A percentile compares a stretch with the other conserved stretches of the same genome.
These are phyloP conservation scores for Tolmerus cingulatus DNA, from an alignment of 2,888 invertebrate genomes.

Conservation along the genomic window DNA sequence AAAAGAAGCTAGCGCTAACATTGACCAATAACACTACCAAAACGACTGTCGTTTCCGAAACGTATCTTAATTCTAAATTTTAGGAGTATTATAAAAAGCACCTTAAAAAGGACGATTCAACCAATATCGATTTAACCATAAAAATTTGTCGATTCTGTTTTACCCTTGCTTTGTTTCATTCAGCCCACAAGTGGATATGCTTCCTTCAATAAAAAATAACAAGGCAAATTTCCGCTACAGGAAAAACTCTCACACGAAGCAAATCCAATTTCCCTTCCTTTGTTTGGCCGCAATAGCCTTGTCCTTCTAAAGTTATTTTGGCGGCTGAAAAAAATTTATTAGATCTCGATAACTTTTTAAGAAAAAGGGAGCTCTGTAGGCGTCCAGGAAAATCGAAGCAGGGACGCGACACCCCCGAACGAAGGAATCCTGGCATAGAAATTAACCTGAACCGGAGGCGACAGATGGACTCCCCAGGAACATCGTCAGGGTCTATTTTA, in stretches of 20 bases:
- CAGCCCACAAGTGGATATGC: background rate
- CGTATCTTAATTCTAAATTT: background rate
- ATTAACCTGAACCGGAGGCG: background rate
- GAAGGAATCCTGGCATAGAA: background rate
- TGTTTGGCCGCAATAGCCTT: conserved; percentile 44
- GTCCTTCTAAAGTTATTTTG: conserved; percentile 40
- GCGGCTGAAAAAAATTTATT: conserved; percentile 42
- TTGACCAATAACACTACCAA: background rate
- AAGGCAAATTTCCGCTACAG: conserved; percentile 30
- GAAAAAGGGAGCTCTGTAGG: background rate
- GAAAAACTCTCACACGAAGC: conserved; percentile 1
- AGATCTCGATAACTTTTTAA: conserved; percentile 44
- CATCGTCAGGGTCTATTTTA: conserved; percentile 44
- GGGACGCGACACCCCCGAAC: background rate
- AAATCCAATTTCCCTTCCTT: conserved; percentile 44
- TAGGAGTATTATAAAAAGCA: background rate
- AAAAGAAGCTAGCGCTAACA: background rate
- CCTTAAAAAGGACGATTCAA: background rate
- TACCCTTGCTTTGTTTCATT: conserved; percentile 28
- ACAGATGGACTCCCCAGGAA: background rate
- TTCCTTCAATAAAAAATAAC: conserved; percentile 23
- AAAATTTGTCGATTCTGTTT: background rate
- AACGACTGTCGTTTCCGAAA: background rate
- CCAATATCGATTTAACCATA: background rate
- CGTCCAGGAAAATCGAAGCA: background rate